Base-by-base conservation (phyloP, 2,888 invertebrate species). In the Melikaiella ostensackeni region DNA sequence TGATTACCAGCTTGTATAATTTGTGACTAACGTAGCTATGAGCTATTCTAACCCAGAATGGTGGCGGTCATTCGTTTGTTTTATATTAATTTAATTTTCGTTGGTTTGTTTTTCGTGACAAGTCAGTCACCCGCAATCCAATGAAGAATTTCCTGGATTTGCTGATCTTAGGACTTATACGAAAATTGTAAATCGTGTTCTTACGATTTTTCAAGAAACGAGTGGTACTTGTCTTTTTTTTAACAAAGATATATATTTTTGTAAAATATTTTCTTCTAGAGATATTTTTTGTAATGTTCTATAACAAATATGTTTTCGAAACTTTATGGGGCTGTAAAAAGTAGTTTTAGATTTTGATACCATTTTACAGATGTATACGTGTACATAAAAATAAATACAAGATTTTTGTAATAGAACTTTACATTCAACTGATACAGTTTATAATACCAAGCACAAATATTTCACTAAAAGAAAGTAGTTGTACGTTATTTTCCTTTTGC, bases 1-100 rank as follows among this genome's bases (percentile, higher is more conserved):
- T 70, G 46, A 33, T 50, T 55, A 70, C 27, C 50, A 70, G 70
- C 70, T 46, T 70, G 70, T 70, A 11, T 70, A 70, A 70, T 50
- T 50, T 50, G 50, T 50, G 19, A 81, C 61, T 79, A 76, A 79
- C 64, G 74, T 75, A 59, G 16, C 19, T 61, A 6, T 6, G 3
- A 21, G 55, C 55, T 33, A 30, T 27, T 63, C n/a, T 63, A 63
- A 63, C 63, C n/a, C 35, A 50, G 11, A n/a, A 30, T 33, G 50
- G 70, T 70, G 50, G 50, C 21, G 30, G 70, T 46, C 9, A 42
- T 66, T 9, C 38, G 9, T 64, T 64, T 30, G 19, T 27, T 13
- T 27, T 3, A 59, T 11, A 24, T 11, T 7, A 59, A 59, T 59
- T 27, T 24, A 24, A 13, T 59, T 59, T 59, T 5, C 13, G 21